Percentiles rank a stretch among this genome's conserved stretches.
Conservation (phyloP, 2,888 invertebrate species). For the Leptinotarsa tumamoca region DNA sequence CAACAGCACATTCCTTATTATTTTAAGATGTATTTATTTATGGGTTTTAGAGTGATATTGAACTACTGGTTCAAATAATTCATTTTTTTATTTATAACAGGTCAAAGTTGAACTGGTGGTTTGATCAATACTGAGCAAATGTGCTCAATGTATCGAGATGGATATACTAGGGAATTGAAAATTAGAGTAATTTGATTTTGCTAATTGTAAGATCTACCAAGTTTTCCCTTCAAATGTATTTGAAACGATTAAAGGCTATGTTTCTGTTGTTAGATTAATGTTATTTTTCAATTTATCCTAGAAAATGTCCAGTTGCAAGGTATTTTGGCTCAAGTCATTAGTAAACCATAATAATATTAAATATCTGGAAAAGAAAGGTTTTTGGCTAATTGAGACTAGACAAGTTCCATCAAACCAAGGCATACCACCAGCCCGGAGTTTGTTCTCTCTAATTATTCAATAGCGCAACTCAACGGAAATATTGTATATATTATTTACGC, state of each 20-base stretch:
- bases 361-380: no score
- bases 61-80: neutral
- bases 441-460: no score
- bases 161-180: conserved; percentile 31
- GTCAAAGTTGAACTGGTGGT: neutral
- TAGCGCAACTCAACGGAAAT: no score
- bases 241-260: conserved; percentile 51
- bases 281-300: neutral
- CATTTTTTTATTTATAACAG: neutral
- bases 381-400: no score
- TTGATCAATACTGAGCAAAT: conserved; percentile 12
- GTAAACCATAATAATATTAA: no score
- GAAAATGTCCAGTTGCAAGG: neutral
- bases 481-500: no score
- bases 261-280: conserved; percentile 37
- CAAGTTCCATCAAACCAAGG: no score
- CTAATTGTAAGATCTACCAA: conserved; percentile 53
- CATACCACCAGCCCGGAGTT: no score
- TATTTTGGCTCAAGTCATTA: neutral
- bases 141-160: neutral
- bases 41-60: neutral
- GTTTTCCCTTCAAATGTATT: conserved; percentile 43
- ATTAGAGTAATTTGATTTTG: conserved; percentile 54
- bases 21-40: conserved; percentile 14
- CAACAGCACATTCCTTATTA: neutral